Evolutionary conservation across 2,797 vertebrate species (phyloP).

Genomic region (Euthynnus affinis): DNA sequence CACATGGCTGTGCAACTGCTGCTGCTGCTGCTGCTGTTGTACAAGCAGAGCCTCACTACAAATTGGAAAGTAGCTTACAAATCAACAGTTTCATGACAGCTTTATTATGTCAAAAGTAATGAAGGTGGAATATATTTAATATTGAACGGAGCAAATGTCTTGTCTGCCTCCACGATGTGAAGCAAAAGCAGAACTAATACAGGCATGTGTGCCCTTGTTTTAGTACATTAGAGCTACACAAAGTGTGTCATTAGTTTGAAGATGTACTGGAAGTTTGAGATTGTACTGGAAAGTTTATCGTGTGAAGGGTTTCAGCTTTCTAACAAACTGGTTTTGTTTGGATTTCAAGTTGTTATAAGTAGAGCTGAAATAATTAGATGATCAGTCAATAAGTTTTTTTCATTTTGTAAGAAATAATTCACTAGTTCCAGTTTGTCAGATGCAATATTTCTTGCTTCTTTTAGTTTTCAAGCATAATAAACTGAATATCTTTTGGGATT

Average conservation of each 20-base stretch:
- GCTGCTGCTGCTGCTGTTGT: slow-evolving; percentile 11
- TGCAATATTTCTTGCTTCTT: no score
- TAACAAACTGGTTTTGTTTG: no score
- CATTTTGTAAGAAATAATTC: no score
- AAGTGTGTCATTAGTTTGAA: slow-evolving; percentile 6
- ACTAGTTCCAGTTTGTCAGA: no score
- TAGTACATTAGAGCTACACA: background rate
- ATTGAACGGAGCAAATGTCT: slow-evolving; percentile 26
- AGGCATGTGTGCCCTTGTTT: background rate
- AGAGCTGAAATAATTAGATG: no score
- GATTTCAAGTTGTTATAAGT: no score
- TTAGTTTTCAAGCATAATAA: no score
- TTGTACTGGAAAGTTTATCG: background rate
- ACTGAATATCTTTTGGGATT: no score
- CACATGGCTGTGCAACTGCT: background rate
- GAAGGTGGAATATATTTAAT: slow-evolving; percentile 31
- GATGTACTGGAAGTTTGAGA: background rate
- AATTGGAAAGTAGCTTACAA: slow-evolving; percentile 40
- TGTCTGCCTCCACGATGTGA: background rate
- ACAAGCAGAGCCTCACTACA: slow-evolving; percentile 37
- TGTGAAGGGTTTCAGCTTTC: no score
- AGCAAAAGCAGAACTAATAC: slow-evolving; percentile 19
- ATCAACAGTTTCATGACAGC: slow-evolving; percentile 35
- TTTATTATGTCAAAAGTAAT: slow-evolving; percentile 34
- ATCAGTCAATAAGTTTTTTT: no score